A percentile compares a stretch with the other conserved stretches of the same genome.
phyloP scores from a whole-genome alignment of 2,113 vertebrate species.

The Peucedramus taeniatus region DNA sequence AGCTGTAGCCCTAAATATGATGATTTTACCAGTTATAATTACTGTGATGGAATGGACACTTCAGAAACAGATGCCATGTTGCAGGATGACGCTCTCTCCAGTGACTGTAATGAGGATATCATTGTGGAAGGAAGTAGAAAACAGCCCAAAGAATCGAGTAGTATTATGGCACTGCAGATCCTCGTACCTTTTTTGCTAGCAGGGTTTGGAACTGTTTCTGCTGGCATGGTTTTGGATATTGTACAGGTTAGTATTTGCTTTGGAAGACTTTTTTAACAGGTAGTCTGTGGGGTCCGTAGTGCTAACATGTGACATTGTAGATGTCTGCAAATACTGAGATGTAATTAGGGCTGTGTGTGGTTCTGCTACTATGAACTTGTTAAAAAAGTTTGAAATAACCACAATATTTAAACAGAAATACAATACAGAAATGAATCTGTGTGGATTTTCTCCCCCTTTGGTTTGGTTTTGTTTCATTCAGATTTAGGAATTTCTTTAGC shows the following conservation, averaged over 20 bases:
- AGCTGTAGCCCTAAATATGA: constrained; percentile 72
- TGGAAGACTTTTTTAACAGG: not conserved
- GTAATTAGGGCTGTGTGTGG: not conserved
- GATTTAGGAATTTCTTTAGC: not conserved
- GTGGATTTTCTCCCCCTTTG: fast-evolving
- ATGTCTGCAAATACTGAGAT: not conserved
- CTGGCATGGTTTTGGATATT: constrained; percentile 95
- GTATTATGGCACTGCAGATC: constrained; percentile 92
- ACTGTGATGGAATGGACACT: constrained; percentile 77
- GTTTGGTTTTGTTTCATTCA: not conserved
- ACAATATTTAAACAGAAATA: not conserved
- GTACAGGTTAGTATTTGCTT: constrained; percentile 84
- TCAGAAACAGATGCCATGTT: constrained; percentile 88
- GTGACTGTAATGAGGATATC: constrained; percentile 60
- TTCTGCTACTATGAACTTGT: not conserved
- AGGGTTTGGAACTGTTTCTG: constrained; percentile 94
- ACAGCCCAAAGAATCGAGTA: constrained; percentile 86
- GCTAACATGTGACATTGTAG: not conserved
- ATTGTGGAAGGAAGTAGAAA: constrained; percentile 68
- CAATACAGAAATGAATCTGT: not conserved
- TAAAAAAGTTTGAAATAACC: not conserved
- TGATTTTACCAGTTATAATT: constrained; percentile 68
- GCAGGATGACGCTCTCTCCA: constrained; percentile 50
- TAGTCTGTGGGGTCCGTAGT: not conserved
- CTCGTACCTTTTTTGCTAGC: constrained; percentile 91